Evolutionary conservation across 2,888 invertebrate species (phyloP), one percentile per base, ranked within the genome.

Genomic region (Acronicta psi): DNA sequence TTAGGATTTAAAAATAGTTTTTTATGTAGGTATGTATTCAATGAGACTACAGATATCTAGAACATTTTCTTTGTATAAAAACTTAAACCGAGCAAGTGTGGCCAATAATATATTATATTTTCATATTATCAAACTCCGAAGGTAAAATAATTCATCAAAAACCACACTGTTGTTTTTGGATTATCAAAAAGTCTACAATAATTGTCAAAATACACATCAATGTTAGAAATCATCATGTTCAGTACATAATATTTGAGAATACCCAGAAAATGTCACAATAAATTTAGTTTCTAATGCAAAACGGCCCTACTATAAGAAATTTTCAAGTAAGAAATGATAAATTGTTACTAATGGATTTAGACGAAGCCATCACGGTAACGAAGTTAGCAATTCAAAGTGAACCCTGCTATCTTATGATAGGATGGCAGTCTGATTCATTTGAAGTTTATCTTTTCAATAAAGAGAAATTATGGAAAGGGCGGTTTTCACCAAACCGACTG

Each of bases 381-480:
- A 88, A 86, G 83, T 43, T 91, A 56, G 59, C 74, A 43, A 73
- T 84, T 31, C 67, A 79, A 70, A 75, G 74, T 31, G 83, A 79
- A 60, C 71, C 59, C 23, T 82, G 81, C 64, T 86, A 90, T 59
- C 52, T 91, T 11, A 68, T 91, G 79, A 79, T 91, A 18, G 83
- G 83, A 59, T 91, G 91, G 91, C 83, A 86, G 61, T 45, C 65
- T 34, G 78, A 84, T 69, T 88, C 87, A 46, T 91, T 90, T 75
- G 88, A 89, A 75, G 81, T 87, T 61, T 87, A 83, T 56, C 70
- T 91, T 25, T 90, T 85, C 46, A 67, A 67, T 13, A 77, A 81
- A 31, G 83, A 86, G 8, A 81, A 80, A 46, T 59, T 89, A 23
- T 90, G 87, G 88, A 87, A 83, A 77, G 91, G 91, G 44, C 79